Percentiles rank a stretch among this genome's conserved stretches.
Conservation (phyloP, 2,797 vertebrate genomes). For the Ctenopoma kingsleyae region DNA sequence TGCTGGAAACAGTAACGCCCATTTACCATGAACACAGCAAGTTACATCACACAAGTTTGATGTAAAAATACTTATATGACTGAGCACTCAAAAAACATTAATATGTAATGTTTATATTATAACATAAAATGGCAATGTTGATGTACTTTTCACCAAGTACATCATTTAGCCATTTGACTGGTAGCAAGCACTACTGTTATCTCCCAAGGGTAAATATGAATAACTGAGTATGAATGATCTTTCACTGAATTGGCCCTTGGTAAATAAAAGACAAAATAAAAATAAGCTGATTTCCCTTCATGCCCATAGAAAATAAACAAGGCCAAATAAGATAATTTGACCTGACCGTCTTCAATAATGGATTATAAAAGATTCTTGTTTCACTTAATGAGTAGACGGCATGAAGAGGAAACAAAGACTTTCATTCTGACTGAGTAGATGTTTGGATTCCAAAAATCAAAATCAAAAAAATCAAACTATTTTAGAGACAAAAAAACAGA, state of each 20-base stretch:
- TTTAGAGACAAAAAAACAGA: slow-evolving; percentile 13
- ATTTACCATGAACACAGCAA: background rate
- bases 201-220: slow-evolving; percentile 3
- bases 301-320: slow-evolving; percentile 15
- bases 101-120: background rate
- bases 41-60: background rate
- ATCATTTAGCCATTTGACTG: slow-evolving; percentile 19
- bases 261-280: slow-evolving; percentile 20
- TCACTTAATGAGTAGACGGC: slow-evolving; percentile 17
- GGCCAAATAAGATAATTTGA: slow-evolving; percentile 5
- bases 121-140: background rate
- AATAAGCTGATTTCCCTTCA: slow-evolving; percentile 13
- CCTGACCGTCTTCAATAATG: slow-evolving; percentile 37
- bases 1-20: no score
- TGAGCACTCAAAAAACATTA: background rate
- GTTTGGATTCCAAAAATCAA: slow-evolving; percentile 16
- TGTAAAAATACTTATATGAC: slow-evolving; percentile 6
- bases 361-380: slow-evolving; percentile 19
- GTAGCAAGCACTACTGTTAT: background rate
- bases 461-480: no score
- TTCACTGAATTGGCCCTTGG: slow-evolving; percentile 1
- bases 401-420: slow-evolving; percentile 14
- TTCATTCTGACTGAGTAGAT: slow-evolving; percentile 19
- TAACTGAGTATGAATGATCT: background rate
- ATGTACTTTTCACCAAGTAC: background rate